Base-by-base conservation (phyloP, 1,140 invertebrate genomes). In the Lasioglossum baleicum region DNA sequence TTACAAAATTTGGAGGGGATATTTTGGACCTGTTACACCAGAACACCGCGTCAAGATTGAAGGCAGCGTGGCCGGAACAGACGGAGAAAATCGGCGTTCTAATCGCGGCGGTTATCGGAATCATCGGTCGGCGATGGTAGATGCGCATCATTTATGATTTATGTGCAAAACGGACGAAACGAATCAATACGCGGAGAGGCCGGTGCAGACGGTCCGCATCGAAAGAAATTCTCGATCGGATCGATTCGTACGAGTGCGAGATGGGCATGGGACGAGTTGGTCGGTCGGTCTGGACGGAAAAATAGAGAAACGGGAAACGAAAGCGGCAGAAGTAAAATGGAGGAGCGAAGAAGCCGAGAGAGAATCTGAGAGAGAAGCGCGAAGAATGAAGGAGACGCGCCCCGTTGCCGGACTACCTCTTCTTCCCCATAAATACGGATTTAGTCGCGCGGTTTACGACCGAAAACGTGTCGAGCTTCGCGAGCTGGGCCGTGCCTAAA, bases 381-480 rank as follows among this genome's bases (percentile, higher is more conserved):
- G 42, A 76, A 60, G 67, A 60, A 75, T 31, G 71, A 71, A 83
- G 68, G 72, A 81, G 78, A 80, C 63, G 83, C 77, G 67, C 66
- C 68, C 84, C 35, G 73, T 80, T 71, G 83, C 86, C 85, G 88
- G 87, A 87, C 90, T 89, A 86, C 89, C 90, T 89, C 86, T 84
- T 89, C 90, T 91, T 91, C 88, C 90, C 87, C 90, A 92, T 92
- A 92, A 92, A 92, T 92, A 92, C 91, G 90, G 90, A 92, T 92
- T 92, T 92, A 92, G 92, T 92, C 89, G 83, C 86, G 87, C 90
- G 88, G 89, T 92, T 92, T 92, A 92, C 92, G 92, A 92, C 84
- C 91, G 86, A 92, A 92, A 92, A 92, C 92, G 92, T 92, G 91
- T 92, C 92, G 90, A 92, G 87, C 89, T 90, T 92, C 90, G 90